Conservation (phyloP, 2,113 vertebrate genomes). For the Syngnathus floridae region DNA sequence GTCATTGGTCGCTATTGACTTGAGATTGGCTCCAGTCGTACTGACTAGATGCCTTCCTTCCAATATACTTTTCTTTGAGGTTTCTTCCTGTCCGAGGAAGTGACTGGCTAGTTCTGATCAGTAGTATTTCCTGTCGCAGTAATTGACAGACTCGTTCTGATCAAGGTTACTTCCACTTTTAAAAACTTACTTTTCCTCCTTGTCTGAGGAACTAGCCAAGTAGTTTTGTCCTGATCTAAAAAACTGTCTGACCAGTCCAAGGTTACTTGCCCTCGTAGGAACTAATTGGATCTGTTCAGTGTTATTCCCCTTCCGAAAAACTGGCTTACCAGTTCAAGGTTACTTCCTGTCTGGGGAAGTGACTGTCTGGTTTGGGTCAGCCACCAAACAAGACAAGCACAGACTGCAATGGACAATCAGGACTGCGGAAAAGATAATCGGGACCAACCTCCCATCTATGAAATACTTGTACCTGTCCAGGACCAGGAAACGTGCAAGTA, state of each 20-base stretch:
- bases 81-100: too few species aligned
- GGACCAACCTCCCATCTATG: too few species aligned
- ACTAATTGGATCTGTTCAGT: too few species aligned
- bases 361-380: too few species aligned
- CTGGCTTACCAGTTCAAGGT: background rate
- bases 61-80: background rate
- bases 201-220: background rate
- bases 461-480: too few species aligned
- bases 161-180: background rate
- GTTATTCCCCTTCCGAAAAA: background rate
- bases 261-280: too few species aligned
- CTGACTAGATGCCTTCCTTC: background rate
- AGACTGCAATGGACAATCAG: too few species aligned
- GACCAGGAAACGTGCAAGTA: too few species aligned
- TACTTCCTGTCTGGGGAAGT: background rate
- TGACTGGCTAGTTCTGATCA: background rate
- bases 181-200: too few species aligned
- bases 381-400: too few species aligned
- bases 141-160: background rate
- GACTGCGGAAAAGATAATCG: too few species aligned
- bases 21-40: background rate
- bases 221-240: background rate
- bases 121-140: background rate
- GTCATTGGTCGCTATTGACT: background rate
- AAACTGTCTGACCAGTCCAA: background rate